These are phyloP conservation scores for Tolypeutes matacus DNA, from an alignment of 2,797 vertebrate species.

Conservation along the genomic window DNA sequence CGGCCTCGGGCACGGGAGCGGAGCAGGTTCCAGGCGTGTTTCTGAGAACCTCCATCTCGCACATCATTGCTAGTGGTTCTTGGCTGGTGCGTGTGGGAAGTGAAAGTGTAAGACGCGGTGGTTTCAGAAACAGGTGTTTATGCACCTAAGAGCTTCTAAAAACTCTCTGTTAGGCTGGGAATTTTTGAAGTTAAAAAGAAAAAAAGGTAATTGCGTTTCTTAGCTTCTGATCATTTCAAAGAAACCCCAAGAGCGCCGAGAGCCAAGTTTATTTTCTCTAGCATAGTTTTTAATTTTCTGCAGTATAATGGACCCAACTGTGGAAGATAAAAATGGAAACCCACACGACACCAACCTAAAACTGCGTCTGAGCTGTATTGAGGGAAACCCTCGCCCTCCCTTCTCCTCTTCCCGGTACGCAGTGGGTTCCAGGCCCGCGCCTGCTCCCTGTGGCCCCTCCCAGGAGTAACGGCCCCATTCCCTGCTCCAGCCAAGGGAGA, in stretches of 20 bases:
- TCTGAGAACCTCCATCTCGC: slow-evolving; percentile 27
- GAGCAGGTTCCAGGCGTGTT: not conserved
- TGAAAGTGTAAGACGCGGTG: slow-evolving; percentile 55
- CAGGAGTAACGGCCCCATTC: too few relatives aligned
- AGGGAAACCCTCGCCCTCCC: too few relatives aligned
- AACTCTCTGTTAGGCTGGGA: not conserved
- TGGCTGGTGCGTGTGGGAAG: slow-evolving; percentile 35
- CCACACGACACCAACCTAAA: not conserved
- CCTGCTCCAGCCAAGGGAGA: too few relatives aligned
- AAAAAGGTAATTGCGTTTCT: slow-evolving; percentile 4
- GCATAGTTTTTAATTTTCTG: not conserved
- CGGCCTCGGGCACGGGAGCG: not conserved
- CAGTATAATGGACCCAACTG: not conserved
- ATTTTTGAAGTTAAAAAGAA: not conserved
- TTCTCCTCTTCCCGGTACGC: too few relatives aligned
- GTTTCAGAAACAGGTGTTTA: slow-evolving; percentile 64
- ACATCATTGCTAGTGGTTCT: not conserved
- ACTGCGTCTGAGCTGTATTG: not conserved
- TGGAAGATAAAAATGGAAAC: not conserved
- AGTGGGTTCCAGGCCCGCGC: too few relatives aligned
- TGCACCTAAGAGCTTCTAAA: not conserved
- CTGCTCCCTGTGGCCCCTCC: too few relatives aligned
- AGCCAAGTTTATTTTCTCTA: not conserved
- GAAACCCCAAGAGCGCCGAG: not conserved
- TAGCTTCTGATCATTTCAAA: slow-evolving; percentile 11